These are phyloP conservation scores for Spongilla lacustris DNA, from an alignment of 37 sponge, comb jelly and placozoan genomes.

Conservation along the genomic window DNA sequence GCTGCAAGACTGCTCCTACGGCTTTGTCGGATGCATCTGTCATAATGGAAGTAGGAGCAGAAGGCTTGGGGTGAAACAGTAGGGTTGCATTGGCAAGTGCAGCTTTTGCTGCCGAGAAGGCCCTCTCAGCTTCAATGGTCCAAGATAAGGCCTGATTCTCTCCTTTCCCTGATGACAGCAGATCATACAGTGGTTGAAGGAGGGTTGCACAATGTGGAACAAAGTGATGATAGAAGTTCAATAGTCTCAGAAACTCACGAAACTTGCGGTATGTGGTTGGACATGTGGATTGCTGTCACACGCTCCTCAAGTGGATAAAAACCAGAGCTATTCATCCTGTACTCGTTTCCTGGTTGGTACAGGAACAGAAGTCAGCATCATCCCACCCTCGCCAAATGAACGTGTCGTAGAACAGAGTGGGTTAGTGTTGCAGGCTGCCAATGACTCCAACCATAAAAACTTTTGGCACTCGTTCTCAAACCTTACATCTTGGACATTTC, in stretches of 20 bases:
- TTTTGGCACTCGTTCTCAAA: no score
- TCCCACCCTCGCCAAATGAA: no score
- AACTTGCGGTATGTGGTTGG: neutral
- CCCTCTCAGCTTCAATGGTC: no score
- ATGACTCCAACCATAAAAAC: no score
- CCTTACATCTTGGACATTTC: no score
- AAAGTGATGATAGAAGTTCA: constrained; percentile 46
- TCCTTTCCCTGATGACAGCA: constrained; percentile 5
- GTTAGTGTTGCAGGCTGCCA: no score
- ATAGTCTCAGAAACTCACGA: constrained; percentile 15
- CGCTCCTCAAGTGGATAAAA: constrained; percentile 16
- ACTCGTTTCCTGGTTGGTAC: constrained; percentile 56
- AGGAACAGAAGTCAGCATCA: no score
- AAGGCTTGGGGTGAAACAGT: no score
- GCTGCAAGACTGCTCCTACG: no score
- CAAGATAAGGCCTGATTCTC: no score
- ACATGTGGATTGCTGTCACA: neutral
- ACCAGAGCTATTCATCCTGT: neutral
- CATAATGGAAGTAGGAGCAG: neutral
- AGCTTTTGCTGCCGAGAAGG: neutral
- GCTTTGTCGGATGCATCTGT: constrained; percentile 5
- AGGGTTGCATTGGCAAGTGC: no score
- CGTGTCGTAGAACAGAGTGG: no score
- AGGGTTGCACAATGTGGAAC: constrained; percentile 3
- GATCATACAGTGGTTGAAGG: constrained; percentile 27